Evolutionary conservation across 2,797 vertebrate genomes (phyloP).

Genomic region (Sus cebifrons): DNA sequence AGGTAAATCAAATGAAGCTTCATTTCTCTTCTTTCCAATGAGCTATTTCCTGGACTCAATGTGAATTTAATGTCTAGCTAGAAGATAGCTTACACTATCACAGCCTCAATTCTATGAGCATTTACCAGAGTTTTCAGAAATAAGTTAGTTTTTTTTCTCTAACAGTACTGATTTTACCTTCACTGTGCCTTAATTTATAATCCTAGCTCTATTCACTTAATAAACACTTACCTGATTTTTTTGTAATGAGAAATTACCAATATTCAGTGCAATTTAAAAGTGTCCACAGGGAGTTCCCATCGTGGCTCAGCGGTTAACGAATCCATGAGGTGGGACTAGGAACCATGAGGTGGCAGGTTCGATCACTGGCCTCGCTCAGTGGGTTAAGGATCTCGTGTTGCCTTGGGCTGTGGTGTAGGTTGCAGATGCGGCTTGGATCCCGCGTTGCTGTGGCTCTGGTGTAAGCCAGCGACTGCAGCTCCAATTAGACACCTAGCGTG

Average conservation of each 20-base stretch:
- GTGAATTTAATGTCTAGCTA: neutral
- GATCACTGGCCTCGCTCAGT: too few relatives aligned
- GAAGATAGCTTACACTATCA: neutral
- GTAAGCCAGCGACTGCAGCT: too few relatives aligned
- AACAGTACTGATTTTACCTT: slow-evolving; percentile 23
- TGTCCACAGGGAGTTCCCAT: too few relatives aligned
- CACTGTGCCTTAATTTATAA: slow-evolving; percentile 38
- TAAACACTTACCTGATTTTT: slow-evolving; percentile 35
- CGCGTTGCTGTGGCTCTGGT: too few relatives aligned
- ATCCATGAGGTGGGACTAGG: too few relatives aligned
- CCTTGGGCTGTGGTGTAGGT: too few relatives aligned
- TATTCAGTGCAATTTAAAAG: too few relatives aligned
- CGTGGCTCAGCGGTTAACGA: too few relatives aligned
- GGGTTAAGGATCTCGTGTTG: too few relatives aligned
- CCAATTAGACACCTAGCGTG: too few relatives aligned
- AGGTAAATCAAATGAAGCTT: neutral
- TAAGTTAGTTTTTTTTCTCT: slow-evolving; percentile 25
- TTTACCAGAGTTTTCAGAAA: slow-evolving; percentile 34
- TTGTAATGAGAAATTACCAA: neutral
- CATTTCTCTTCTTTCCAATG: slow-evolving; percentile 18
- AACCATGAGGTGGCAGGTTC: too few relatives aligned
- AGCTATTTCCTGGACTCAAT: neutral
- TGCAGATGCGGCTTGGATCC: too few relatives aligned
- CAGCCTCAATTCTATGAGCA: neutral
- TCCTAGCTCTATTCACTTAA: neutral